These are phyloP conservation scores for Cheirogaleus major DNA, from an alignment of 2,797 vertebrate genomes.

Conservation along the genomic window DNA sequence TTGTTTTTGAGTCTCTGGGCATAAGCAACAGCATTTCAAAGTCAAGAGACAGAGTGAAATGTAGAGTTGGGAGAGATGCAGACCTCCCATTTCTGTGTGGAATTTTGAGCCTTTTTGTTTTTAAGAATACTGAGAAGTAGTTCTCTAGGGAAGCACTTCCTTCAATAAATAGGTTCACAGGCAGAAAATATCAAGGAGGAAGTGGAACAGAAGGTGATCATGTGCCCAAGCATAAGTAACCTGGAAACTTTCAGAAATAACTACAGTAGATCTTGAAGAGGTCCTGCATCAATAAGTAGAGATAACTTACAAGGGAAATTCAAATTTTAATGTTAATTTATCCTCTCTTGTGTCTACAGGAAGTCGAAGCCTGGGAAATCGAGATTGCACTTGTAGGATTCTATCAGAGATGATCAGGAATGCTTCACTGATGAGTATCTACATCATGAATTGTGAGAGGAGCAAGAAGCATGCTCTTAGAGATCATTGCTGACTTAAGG, in stretches of 20 bases:
- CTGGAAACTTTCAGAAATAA: background rate
- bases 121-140: background rate
- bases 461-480: background rate
- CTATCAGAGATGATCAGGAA: background rate
- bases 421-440: background rate
- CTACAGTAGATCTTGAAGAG: background rate
- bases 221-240: background rate
- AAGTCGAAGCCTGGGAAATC: background rate
- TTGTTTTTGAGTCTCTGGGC: background rate
- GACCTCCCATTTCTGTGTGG: background rate
- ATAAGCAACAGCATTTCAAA: conserved; percentile 13
- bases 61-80: background rate
- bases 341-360: background rate
- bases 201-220: background rate
- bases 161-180: background rate
- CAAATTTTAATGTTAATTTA: background rate
- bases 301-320: background rate
- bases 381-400: background rate
- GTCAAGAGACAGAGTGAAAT: background rate
- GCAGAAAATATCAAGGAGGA: background rate
- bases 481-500: background rate
- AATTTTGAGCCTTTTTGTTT: background rate
- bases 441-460: background rate
- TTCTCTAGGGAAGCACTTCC: background rate
- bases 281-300: background rate